These are phyloP conservation scores for Poecilia latipinna DNA, from an alignment of 2,113 vertebrate genomes.

Conservation along the genomic window DNA sequence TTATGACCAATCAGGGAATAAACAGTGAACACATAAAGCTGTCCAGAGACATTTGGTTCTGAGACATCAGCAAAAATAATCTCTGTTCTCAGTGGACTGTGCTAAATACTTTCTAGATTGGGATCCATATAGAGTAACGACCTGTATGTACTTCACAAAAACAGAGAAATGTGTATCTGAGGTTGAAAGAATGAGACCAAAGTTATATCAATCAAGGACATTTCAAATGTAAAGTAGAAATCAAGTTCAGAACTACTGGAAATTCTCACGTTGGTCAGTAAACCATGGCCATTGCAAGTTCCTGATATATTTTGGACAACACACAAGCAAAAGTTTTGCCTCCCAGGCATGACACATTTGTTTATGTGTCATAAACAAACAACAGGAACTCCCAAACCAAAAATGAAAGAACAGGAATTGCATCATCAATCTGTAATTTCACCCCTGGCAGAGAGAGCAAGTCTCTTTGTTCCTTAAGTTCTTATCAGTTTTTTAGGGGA, in stretches of 20 bases:
- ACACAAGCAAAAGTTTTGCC: neutral
- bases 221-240: neutral
- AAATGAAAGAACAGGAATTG: too few relatives aligned
- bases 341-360: neutral
- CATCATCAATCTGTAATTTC: too few relatives aligned
- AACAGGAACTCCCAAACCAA: neutral
- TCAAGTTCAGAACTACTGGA: neutral
- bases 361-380: neutral
- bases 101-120: neutral
- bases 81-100: neutral
- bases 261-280: neutral
- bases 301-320: neutral
- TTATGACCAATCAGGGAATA: neutral
- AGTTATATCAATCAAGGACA: neutral
- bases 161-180: neutral
- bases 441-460: neutral
- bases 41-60: neutral
- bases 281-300: neutral
- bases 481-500: neutral
- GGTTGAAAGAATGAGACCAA: neutral
- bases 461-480: neutral
- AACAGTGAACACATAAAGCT: neutral
- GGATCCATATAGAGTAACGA: neutral
- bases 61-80: neutral
- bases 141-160: neutral